Evolutionary conservation across 2,797 vertebrate species (phyloP).

Genomic region (Cryptoblepharus egeriae): DNA sequence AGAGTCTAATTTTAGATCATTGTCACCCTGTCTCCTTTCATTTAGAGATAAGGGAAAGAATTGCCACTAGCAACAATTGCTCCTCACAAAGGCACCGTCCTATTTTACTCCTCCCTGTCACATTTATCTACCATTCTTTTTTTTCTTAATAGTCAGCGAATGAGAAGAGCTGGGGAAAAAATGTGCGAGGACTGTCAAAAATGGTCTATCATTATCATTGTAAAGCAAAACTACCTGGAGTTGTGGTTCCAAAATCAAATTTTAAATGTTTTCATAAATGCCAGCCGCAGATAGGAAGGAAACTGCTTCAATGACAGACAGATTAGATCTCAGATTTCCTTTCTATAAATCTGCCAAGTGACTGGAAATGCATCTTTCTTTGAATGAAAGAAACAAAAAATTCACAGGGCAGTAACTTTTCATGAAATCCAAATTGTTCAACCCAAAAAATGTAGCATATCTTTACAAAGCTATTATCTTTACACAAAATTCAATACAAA

Average conservation of each 20-base stretch:
- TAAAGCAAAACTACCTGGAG: background rate
- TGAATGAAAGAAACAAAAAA: background rate
- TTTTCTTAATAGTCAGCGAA: background rate
- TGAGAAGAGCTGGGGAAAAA: background rate
- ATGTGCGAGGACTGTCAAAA: background rate
- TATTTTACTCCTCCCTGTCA: background rate
- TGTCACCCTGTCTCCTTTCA: background rate
- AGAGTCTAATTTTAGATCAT: constrained; percentile 8
- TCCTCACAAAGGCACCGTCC: background rate
- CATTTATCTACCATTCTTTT: background rate
- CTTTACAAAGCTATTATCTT: background rate
- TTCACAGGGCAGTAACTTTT: background rate
- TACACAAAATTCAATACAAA: background rate
- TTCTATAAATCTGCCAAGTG: background rate
- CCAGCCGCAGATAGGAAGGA: background rate
- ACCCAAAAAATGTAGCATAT: background rate
- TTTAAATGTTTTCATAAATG: background rate
- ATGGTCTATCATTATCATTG: background rate
- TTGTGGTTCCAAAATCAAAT: background rate
- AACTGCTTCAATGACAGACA: background rate
- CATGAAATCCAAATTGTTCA: fast-evolving
- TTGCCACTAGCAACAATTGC: fast-evolving
- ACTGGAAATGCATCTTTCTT: background rate
- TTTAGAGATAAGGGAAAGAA: background rate
- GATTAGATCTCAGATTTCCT: fast-evolving